phyloP scores from a whole-genome alignment of 2,888 invertebrate species.

The Rhaphigaster nebulosa region DNA sequence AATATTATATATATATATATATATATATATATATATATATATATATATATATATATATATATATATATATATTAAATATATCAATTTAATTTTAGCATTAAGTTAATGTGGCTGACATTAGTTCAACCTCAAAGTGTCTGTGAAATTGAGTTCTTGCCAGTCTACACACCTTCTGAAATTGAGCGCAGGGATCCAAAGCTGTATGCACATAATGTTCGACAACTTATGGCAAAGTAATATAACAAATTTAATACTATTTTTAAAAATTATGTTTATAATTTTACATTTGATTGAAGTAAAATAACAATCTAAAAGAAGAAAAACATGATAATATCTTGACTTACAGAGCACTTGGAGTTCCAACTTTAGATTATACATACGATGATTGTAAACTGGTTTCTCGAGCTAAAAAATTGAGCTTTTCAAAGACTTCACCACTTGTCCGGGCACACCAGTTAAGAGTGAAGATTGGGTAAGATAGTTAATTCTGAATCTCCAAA shows the following conservation, averaged over 20 bases:
- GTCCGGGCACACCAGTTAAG: slow-evolving; percentile 87
- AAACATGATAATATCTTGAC: neutral
- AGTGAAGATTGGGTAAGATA: slow-evolving; percentile 79
- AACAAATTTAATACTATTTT: neutral
- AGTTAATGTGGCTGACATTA: slow-evolving; percentile 88
- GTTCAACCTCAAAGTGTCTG: slow-evolving; percentile 89
- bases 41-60: no score
- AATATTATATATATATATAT: no score
- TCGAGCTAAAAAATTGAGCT: slow-evolving; percentile 85
- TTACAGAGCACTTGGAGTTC: slow-evolving; percentile 85
- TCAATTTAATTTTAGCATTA: slow-evolving; percentile 74
- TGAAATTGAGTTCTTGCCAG: slow-evolving; percentile 93
- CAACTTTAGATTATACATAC: slow-evolving; percentile 91
- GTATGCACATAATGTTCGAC: slow-evolving; percentile 90
- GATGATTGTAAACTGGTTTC: slow-evolving; percentile 91
- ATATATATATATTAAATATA: no score
- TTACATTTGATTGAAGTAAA: neutral
- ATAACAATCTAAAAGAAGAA: neutral
- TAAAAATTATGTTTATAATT: neutral
- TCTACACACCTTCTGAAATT: slow-evolving; percentile 88
- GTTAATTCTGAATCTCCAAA: neutral
- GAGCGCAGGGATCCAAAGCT: slow-evolving; percentile 89
- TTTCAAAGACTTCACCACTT: slow-evolving; percentile 80
- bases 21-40: no score
- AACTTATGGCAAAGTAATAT: slow-evolving; percentile 89